phyloP scores from a whole-genome alignment of 2,888 invertebrate species.

The Plutella xylostella region DNA sequence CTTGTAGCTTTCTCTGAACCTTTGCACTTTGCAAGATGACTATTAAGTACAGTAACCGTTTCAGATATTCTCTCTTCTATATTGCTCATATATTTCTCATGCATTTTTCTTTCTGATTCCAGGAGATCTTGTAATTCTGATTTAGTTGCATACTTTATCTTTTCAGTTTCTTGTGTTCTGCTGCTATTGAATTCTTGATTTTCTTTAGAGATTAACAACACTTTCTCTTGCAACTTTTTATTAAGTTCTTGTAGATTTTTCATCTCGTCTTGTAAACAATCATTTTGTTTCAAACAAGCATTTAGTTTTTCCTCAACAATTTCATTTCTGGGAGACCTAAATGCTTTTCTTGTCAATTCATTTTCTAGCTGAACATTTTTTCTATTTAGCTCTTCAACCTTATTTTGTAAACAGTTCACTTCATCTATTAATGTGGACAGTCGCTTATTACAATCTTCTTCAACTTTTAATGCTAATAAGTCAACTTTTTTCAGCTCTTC shows the following conservation, averaged over 20 bases:
- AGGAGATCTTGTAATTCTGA: slow-evolving; percentile 46
- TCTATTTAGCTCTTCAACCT: slow-evolving; percentile 54
- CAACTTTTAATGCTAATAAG: slow-evolving; percentile 78
- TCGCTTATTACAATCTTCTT: slow-evolving; percentile 79
- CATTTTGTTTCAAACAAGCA: slow-evolving; percentile 42
- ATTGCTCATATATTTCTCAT: slow-evolving; percentile 46
- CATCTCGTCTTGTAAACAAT: slow-evolving; percentile 51
- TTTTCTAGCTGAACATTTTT: slow-evolving; percentile 65
- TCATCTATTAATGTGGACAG: slow-evolving; percentile 73
- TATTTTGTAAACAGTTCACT: slow-evolving; percentile 67
- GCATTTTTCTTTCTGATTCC: slow-evolving; percentile 51
- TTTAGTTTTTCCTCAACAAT: slow-evolving; percentile 28
- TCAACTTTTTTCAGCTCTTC: slow-evolving; percentile 80
- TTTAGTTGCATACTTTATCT: slow-evolving; percentile 29
- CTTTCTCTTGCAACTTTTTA: slow-evolving; percentile 58
- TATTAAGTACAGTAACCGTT: slow-evolving; percentile 44
- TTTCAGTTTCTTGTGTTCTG: slow-evolving; percentile 21
- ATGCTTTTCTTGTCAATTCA: slow-evolving; percentile 58
- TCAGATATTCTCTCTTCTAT: slow-evolving; percentile 49
- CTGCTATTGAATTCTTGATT: slow-evolving; percentile 25
- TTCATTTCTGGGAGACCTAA: no score
- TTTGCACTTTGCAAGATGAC: slow-evolving; percentile 36
- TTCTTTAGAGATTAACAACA: slow-evolving; percentile 32
- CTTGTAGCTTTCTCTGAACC: slow-evolving; percentile 21
- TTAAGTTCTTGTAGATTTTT: slow-evolving; percentile 59